These are phyloP conservation scores for Atta colombica DNA, from an alignment of 1,140 invertebrate genomes.

Conservation along the genomic window DNA sequence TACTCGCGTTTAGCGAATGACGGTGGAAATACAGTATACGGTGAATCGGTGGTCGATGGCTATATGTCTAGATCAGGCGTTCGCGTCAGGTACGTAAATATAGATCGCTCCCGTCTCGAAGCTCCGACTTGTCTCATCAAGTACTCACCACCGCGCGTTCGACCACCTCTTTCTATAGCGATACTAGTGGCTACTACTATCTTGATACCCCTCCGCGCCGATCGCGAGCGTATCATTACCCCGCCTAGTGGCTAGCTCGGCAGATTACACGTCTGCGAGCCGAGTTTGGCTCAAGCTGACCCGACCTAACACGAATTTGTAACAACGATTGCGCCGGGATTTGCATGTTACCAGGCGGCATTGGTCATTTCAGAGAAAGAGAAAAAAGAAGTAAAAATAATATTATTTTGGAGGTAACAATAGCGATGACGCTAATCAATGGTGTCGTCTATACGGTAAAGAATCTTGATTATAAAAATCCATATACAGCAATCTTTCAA, in stretches of 20 bases:
- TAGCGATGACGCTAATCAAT: background rate
- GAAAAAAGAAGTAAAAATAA: background rate
- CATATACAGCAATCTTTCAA: no score
- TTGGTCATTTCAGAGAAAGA: constrained; percentile 1
- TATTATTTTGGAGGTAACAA: background rate
- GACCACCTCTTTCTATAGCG: constrained; percentile 22
- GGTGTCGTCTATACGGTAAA: background rate
- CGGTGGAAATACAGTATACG: constrained; percentile 8
- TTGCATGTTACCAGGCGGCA: constrained; percentile 53
- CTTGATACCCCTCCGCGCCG: constrained; percentile 75
- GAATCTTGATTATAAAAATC: background rate
- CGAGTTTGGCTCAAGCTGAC: constrained; percentile 69
- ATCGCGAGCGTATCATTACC: constrained; percentile 85
- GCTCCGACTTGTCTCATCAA: constrained; percentile 57
- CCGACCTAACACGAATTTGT: constrained; percentile 66
- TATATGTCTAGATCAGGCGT: constrained; percentile 37
- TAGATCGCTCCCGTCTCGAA: constrained; percentile 34
- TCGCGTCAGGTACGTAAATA: constrained; percentile 56
- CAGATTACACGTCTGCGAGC: constrained; percentile 85
- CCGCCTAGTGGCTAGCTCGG: constrained; percentile 85
- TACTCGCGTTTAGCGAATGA: constrained; percentile 40
- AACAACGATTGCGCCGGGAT: constrained; percentile 63
- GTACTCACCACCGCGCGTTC: constrained; percentile 41
- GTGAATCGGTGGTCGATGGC: constrained; percentile 2
- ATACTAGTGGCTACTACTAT: constrained; percentile 55